Base-by-base conservation (phyloP, 2,888 invertebrate genomes). In the Dynastes grantii region DNA sequence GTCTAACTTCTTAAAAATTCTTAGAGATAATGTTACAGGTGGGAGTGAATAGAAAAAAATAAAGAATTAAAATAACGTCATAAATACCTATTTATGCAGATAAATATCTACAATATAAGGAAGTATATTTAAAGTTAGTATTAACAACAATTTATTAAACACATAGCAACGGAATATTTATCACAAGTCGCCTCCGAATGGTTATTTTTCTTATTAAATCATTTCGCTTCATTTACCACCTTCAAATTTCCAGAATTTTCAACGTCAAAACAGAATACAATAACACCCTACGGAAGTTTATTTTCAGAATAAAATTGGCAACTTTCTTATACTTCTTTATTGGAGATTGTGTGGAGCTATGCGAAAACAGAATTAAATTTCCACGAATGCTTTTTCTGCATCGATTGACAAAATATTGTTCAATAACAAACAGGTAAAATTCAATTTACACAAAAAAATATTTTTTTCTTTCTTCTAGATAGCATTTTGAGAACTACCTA, bases 81-180 rank as follows among this genome's bases (percentile, higher is more conserved):
- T 45, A 45, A 45, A 45, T 45, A 45, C 45, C 8, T 55, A 22
- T 55, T 2, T n/a, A 55, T 4, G n/a, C 11, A 53, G 2, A 53
- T 53, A 53, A 3, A 53, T 53, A 53, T n/a, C 13, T 55, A 55
- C n/a, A n/a, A 11, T n/a, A 45, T 63, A 65, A 65, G 45, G 6
- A 65, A 65, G n/a, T 45, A n/a, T 45, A 45, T 65, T 65, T 65
- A 40, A 9, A 9, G n/a, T 65, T 65, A 45, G n/a, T 65, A 65
- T 65, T 65, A 40, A 40, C 65, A 40, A 45, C 16, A 65, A 65
- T 65, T 45, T 65, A 37, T 40, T 65, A 9, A 45, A 45, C 13
- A 40, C 65, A 65, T 65, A 65, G 65, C 16, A 65, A 65, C 45
- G n/a, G 22, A 65, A 37, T 40, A 2, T 16, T 65, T 65, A 6